These are phyloP conservation scores for Pangasius mekongensis DNA, from an alignment of 2,797 vertebrate genomes.

Conservation along the genomic window DNA sequence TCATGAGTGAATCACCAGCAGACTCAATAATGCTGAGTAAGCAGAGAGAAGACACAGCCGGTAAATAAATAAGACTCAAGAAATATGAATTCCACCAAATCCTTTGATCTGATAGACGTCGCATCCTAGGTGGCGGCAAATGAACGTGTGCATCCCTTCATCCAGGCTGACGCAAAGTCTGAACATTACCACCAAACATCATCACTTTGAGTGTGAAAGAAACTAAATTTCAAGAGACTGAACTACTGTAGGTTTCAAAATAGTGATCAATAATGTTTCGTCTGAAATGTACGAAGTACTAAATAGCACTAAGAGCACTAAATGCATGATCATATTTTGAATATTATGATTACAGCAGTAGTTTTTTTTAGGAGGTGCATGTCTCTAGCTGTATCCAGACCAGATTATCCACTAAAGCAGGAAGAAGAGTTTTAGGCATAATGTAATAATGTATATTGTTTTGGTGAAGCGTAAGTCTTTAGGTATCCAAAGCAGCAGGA, in stretches of 20 bases:
- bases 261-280: background rate
- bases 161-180: background rate
- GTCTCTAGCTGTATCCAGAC: background rate
- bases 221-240: background rate
- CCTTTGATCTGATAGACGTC: background rate
- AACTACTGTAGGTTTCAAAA: background rate
- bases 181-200: background rate
- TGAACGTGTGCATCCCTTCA: background rate
- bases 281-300: background rate
- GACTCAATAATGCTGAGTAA: constrained; percentile 9
- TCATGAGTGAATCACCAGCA: constrained; percentile 5
- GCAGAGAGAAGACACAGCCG: background rate
- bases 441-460: background rate
- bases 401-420: background rate
- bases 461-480: background rate
- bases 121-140: background rate
- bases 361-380: too few species aligned
- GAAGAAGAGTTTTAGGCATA: background rate
- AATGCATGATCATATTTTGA: background rate
- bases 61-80: background rate
- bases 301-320: background rate
- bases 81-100: constrained; percentile 4
- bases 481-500: too few species aligned
- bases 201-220: background rate
- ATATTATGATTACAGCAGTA: background rate